Percentiles rank a stretch among this genome's conserved stretches.
Conservation (phyloP, 2,888 invertebrate genomes). For the Papilio gigon region DNA sequence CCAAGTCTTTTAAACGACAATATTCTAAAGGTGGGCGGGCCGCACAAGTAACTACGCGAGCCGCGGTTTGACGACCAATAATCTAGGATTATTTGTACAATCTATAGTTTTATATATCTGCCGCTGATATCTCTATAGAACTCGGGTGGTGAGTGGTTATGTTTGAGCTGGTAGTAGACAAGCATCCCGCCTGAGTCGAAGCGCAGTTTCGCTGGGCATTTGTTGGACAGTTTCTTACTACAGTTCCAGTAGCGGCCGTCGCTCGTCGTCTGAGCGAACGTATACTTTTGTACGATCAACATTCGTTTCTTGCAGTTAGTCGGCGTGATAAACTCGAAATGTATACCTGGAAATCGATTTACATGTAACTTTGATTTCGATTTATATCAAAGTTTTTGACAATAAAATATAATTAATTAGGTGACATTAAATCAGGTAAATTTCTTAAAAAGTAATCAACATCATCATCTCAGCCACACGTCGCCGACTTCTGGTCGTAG, state of each 20-base stretch:
- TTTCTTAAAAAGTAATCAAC: too few species aligned
- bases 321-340: slow-evolving; percentile 50
- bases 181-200: slow-evolving; percentile 55
- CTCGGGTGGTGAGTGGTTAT: slow-evolving; percentile 57
- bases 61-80: too few species aligned
- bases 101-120: slow-evolving; percentile 13
- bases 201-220: slow-evolving; percentile 59
- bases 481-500: too few species aligned
- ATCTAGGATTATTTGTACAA: background rate
- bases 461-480: too few species aligned
- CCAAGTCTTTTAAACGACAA: too few species aligned
- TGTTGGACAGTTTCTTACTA: slow-evolving; percentile 54
- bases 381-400: too few species aligned
- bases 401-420: too few species aligned
- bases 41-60: too few species aligned
- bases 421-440: too few species aligned
- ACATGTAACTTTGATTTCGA: background rate
- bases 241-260: slow-evolving; percentile 65
- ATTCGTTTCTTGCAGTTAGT: slow-evolving; percentile 50
- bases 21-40: too few species aligned
- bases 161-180: slow-evolving; percentile 51
- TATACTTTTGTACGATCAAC: slow-evolving; percentile 51
- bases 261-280: slow-evolving; percentile 59
- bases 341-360: slow-evolving; percentile 45
- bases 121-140: slow-evolving; percentile 33